Percentiles rank a stretch among this genome's conserved stretches.
Evolutionary conservation across 1,140 invertebrate species (phyloP).

Genomic region (Gryon sp.): DNA sequence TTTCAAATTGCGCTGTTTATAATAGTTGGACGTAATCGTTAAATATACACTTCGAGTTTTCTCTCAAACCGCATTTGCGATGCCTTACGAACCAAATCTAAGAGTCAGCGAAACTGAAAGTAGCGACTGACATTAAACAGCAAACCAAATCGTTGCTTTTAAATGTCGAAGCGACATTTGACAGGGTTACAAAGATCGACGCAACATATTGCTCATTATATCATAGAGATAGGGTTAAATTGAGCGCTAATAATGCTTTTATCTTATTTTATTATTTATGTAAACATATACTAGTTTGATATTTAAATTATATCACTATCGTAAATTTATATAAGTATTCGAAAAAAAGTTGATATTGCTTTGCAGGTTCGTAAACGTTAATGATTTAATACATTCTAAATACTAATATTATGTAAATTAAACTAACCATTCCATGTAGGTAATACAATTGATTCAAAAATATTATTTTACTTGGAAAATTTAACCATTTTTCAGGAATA

Average conservation of each 20-base stretch:
- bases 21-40: not conserved
- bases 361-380: no score
- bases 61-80: not conserved
- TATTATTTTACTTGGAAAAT: no score
- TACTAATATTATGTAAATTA: no score
- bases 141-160: slow-evolving; percentile 44
- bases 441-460: no score
- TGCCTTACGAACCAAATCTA: slow-evolving; percentile 11
- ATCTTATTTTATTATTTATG: slow-evolving; percentile 43
- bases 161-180: slow-evolving; percentile 69
- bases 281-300: no score
- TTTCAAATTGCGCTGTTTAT: not conserved
- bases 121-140: slow-evolving; percentile 36
- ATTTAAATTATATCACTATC: no score
- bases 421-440: no score
- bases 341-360: no score
- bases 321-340: no score
- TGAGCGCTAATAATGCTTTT: slow-evolving; percentile 20
- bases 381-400: no score
- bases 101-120: slow-evolving; percentile 36
- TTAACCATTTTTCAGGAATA: no score
- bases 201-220: slow-evolving; percentile 21
- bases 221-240: slow-evolving; percentile 17
- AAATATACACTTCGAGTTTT: not conserved
- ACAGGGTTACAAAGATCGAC: slow-evolving; percentile 56